Evolutionary conservation across 1,140 invertebrate species (phyloP).

Genomic region (Anadara kagoshimensis): DNA sequence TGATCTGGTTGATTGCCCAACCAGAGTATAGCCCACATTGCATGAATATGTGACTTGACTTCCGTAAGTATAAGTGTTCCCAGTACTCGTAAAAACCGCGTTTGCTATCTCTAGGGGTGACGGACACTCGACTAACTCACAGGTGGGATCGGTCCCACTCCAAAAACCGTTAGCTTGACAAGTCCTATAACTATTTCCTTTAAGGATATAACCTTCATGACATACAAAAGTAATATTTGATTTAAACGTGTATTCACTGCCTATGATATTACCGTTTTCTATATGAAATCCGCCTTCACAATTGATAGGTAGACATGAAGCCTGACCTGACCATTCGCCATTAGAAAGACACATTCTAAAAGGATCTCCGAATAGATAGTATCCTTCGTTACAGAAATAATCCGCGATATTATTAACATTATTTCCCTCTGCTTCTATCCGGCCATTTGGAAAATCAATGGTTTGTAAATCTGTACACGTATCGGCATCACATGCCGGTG

Average conservation of each 20-base stretch:
- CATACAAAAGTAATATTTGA: slow-evolving; percentile 31
- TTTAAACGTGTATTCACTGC: slow-evolving; percentile 6
- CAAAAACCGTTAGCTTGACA: slow-evolving; percentile 39
- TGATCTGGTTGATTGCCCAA: slow-evolving; percentile 14
- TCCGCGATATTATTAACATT: neutral
- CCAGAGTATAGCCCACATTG: slow-evolving; percentile 35
- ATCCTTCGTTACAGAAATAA: slow-evolving; percentile 43
- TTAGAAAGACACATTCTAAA: slow-evolving; percentile 36
- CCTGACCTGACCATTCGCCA: slow-evolving; percentile 22
- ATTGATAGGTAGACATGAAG: slow-evolving; percentile 29
- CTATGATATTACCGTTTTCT: slow-evolving; percentile 33
- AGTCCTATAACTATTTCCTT: slow-evolving; percentile 13
- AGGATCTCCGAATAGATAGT: slow-evolving; percentile 28
- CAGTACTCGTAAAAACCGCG: neutral
- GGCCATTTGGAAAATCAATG: slow-evolving; percentile 36
- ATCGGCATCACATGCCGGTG: slow-evolving; percentile 78
- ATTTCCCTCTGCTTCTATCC: neutral
- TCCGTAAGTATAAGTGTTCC: neutral
- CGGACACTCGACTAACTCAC: slow-evolving; percentile 43
- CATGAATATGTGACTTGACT: slow-evolving; percentile 35
- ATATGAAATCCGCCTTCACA: slow-evolving; percentile 28
- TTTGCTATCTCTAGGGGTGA: slow-evolving; percentile 19
- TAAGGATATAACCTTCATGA: slow-evolving; percentile 39
- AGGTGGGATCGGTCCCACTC: slow-evolving; percentile 41
- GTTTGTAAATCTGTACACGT: slow-evolving; percentile 44